phyloP scores from a whole-genome alignment of 2,888 invertebrate genomes.

The Idaea aversata region DNA sequence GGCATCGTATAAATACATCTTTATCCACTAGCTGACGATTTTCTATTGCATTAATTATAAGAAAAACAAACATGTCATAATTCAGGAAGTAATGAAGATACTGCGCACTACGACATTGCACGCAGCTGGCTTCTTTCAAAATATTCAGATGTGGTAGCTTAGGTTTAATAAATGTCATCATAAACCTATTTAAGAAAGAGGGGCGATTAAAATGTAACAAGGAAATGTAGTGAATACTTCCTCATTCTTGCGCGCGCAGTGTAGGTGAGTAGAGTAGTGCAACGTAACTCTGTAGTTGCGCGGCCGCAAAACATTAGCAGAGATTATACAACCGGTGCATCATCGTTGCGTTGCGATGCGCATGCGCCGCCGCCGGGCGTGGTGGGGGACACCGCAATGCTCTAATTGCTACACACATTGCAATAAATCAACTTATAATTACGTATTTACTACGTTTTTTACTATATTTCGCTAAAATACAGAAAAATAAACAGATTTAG shows the following conservation, averaged over 20 bases:
- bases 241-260: slow-evolving; percentile 64
- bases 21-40: slow-evolving; percentile 3
- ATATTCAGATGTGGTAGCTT: slow-evolving; percentile 5
- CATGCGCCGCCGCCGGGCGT: neutral
- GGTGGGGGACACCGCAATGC: slow-evolving; percentile 49
- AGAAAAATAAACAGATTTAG: neutral
- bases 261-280: slow-evolving; percentile 63
- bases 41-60: slow-evolving; percentile 10
- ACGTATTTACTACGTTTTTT: slow-evolving; percentile 18
- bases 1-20: slow-evolving; percentile 16
- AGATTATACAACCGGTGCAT: slow-evolving; percentile 58
- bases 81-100: slow-evolving; percentile 8
- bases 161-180: slow-evolving; percentile 22
- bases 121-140: slow-evolving; percentile 10
- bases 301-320: slow-evolving; percentile 37
- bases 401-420: slow-evolving; percentile 61
- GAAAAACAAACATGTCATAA: slow-evolving; percentile 10
- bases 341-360: slow-evolving; percentile 25
- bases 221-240: slow-evolving; percentile 65
- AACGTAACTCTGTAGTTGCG: slow-evolving; percentile 44
- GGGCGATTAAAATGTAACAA: slow-evolving; percentile 64
- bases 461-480: neutral
- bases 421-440: slow-evolving; percentile 31
- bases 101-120: neutral
- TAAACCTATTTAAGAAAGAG: slow-evolving; percentile 34